Evolutionary conservation across 1,140 invertebrate genomes (phyloP), one percentile per base, ranked within the genome.

Genomic region (Heliconius congener): DNA sequence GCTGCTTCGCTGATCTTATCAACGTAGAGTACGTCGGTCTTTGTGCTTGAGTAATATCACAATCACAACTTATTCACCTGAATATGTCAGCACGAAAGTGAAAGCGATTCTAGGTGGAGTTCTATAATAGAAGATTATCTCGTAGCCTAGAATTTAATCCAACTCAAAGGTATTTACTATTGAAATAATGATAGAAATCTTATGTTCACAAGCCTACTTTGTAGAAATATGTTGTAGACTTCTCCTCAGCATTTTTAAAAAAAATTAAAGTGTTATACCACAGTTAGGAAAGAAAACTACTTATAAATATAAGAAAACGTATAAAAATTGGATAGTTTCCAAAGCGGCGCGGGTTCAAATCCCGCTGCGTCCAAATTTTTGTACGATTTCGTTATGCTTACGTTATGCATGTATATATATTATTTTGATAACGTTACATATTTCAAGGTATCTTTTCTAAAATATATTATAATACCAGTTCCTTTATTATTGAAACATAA

Each of bases 1-100:
- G 77, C 71, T 71, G 8, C 46, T 73, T 50, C 52, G 50, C 39
- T 37, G 71, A 72, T 78, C 71, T 78, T 78, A 78, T 73, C 76
- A 73, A 78, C 60, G 16, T 39, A 30, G 16, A 55, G 30, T 77
- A 76, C 75, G 34, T 55, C 30, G 30, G 30, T 77, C 30, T 71
- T 71, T 77, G 42, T 72, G 46, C 19, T 39, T 60, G 50, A n/a
- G 18, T 39, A 72, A 39, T 72, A 42, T 72, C 39, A 42, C 37
- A 42, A 72, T 72, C 37, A 72, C 71, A 72, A 72, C 60, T 66
- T 66, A 30, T 66, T 66, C 60, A 66, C 27, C 27, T 66, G 60
- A 66, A 66, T 66, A 66, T 66, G 60, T 66, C 60, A 30, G 60
- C 60, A 66, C 60, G 60, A 66, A 30, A 66, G 60, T 66, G 27